Base-by-base conservation (phyloP, 2,888 invertebrate genomes). In the Parochlus steinenii region DNA sequence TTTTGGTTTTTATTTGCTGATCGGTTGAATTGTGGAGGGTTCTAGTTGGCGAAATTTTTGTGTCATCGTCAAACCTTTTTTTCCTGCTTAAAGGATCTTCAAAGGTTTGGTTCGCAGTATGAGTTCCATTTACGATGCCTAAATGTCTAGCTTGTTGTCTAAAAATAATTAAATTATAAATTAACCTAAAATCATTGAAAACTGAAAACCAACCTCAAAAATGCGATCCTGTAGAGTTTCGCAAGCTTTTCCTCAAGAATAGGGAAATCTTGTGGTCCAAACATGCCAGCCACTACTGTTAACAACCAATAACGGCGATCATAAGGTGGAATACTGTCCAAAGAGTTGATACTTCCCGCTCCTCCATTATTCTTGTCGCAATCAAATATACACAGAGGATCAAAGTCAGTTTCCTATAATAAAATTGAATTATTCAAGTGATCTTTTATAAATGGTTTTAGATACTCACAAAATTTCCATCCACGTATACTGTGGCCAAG, bases 131-230 rank as follows among this genome's bases (percentile, higher is more conserved):
- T 16, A 69, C 65, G 39, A 80, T 73, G 6, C 83, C 83, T 33
- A 86, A 65, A 52, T 85, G 85, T 38, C 67, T 67, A 49, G 80
- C 78, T 58, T 85, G 85, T 51, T 85, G 85, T 46, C 79, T 78
- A 56, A 33, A 49, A 46, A 29, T 10, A 8, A 24, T 25, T 20
- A 8, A 27, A 12, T 22, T 19, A 16, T 15, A 19, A 12, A 23
- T 24, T 4, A 39, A 12, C 7, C 20, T 23, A n/a, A 31, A 14
- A 26, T 33, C 22, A 38, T 36, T 23, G 32, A 29, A 42, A 27
- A 16, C 23, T 19, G 5, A 20, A 33, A 27, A 24, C 23, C 11
- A 19, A 76, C 78, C 83, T 74, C 40, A 77, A 67, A 53, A 86
- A 85, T 6, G 85, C 85, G 40, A 74, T 73, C 46, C 75, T 74